Base-by-base conservation (phyloP, 2,797 vertebrate genomes). In the Myotis findleyi region DNA sequence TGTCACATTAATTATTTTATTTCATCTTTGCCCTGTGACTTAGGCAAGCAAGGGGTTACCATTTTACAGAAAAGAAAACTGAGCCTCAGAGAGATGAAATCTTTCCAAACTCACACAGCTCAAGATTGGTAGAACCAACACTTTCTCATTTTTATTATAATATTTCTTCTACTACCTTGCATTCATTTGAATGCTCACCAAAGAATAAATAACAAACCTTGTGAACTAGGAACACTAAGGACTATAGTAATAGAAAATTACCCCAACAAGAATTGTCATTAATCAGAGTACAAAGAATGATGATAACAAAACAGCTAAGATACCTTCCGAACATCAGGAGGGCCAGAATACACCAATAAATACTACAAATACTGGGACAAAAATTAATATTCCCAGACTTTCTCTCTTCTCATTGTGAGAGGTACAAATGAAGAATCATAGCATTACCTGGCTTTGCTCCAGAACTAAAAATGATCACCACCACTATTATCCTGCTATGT, bases 41-140 rank as follows among this genome's bases (percentile, higher is more conserved):
- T 92, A 82, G 51, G 20, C 18, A 88, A 85, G 62, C 59, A 91
- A 93, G 81, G 3, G 41, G 2, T 87, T 87, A 38, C 53, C 51
- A 73, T 87, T 97, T 93, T 89, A 85, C 27, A 92, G 87, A 41
- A 77, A 55, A 81, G 76, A 94, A 96, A 88, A 91, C 51, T 55
- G 49, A 87, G 23, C 38, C 41, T 79, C 33, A 7, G 57, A 62
- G 66, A 88, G 36, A 47, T 69, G 85, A 83, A 94, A 36, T 66
- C 23, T 92, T 93, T 86, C 5, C 21, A 79, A 53, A 62, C 21
- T 86, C 66, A 86, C 16, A 71, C 9, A 80, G 47, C 33, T 97
- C 27, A 53, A 85, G 38, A 93, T 80, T 51, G 89, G 47, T 79
- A 89, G 47, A 72, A 38, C 21, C 25, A 87, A 14, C 57, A 57